phyloP scores from a whole-genome alignment of 1,140 invertebrate genomes.

The Hydropsyche tenuis region DNA sequence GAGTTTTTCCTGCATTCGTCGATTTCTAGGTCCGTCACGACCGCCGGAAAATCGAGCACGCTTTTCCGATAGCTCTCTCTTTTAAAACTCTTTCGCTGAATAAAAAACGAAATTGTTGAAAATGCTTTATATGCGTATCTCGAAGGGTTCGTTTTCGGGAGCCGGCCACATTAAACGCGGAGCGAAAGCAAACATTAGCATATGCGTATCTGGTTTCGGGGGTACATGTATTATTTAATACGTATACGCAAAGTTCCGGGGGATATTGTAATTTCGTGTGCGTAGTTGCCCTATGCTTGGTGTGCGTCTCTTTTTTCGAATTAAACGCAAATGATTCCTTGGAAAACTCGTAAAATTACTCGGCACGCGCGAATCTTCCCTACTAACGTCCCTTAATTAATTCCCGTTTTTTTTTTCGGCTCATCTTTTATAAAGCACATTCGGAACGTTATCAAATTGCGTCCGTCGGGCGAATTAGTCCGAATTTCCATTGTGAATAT shows the following conservation, averaged over 20 bases:
- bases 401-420: too few species aligned
- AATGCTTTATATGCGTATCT: conserved; percentile 9
- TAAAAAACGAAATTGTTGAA: conserved; percentile 23
- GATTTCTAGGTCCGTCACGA: conserved; percentile 6
- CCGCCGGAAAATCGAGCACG: background rate
- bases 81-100: background rate
- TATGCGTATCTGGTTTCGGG: conserved; percentile 22
- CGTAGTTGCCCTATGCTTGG: background rate
- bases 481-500: too few species aligned
- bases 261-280: background rate
- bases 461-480: too few species aligned
- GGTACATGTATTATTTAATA: conserved; percentile 1
- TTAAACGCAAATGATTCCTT: background rate
- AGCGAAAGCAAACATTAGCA: conserved; percentile 13
- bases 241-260: background rate
- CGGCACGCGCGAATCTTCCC: background rate
- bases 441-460: too few species aligned
- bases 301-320: conserved; percentile 4
- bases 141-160: background rate
- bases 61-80: background rate
- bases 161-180: background rate
- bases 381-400: too few species aligned
- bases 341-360: conserved; percentile 2
- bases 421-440: too few species aligned
- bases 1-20: background rate